phyloP scores from a whole-genome alignment of 2,797 vertebrate genomes.

The Amazonetta brasiliensis region DNA sequence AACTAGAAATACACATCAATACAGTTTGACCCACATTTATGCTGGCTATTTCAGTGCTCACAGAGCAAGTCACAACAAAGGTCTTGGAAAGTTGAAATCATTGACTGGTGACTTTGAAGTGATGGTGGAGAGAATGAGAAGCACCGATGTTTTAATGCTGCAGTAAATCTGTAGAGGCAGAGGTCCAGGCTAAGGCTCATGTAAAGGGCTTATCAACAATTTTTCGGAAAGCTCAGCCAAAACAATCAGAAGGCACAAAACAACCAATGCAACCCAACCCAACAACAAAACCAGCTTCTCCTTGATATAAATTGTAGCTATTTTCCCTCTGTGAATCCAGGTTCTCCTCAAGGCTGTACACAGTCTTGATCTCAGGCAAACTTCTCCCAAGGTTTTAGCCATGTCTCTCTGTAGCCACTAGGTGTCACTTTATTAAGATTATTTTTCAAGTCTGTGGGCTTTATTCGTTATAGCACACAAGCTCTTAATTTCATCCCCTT shows the following conservation, averaged over 20 bases:
- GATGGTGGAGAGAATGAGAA: not conserved
- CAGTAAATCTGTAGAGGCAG: not conserved
- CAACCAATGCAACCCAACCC: no score
- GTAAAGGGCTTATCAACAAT: not conserved
- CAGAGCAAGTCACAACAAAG: not conserved
- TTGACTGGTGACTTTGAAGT: not conserved
- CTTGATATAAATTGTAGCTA: not conserved
- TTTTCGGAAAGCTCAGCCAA: not conserved
- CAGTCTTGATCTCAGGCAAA: accelerated
- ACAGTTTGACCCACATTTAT: not conserved
- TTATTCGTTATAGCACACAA: no score
- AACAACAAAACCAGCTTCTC: not conserved
- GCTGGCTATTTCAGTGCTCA: not conserved
- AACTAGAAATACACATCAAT: not conserved
- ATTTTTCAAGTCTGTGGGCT: not conserved
- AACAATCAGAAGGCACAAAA: not conserved
- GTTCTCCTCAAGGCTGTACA: no score
- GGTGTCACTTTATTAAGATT: conserved; percentile 31
- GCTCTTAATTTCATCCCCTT: not conserved
- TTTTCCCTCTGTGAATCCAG: not conserved
- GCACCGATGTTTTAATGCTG: not conserved
- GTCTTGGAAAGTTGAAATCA: not conserved
- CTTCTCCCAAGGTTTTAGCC: not conserved
- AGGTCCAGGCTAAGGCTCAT: not conserved
- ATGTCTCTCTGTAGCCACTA: not conserved